phyloP scores from a whole-genome alignment of 2,797 vertebrate genomes.

The Botia kubotai region DNA sequence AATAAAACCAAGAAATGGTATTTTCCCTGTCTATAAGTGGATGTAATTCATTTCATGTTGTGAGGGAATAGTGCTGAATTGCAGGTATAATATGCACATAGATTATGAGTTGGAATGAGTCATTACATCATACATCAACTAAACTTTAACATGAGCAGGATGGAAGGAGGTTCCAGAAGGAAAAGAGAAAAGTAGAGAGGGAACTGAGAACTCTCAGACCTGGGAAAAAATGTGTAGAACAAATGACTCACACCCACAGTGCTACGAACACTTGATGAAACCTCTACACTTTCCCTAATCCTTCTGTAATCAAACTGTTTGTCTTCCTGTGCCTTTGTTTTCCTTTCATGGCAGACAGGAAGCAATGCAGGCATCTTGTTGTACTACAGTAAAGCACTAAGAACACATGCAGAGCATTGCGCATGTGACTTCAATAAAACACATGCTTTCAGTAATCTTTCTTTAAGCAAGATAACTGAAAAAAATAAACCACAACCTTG shows the following conservation, averaged over 20 bases:
- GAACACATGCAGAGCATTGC: too few species aligned
- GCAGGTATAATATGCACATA: not conserved
- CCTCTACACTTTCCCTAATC: not conserved
- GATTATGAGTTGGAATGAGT: slow-evolving; percentile 18
- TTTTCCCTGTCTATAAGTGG: not conserved
- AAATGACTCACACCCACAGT: slow-evolving; percentile 50
- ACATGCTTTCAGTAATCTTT: too few species aligned
- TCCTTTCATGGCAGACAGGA: too few species aligned
- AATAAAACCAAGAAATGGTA: too few species aligned
- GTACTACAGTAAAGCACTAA: too few species aligned
- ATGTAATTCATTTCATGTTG: too few species aligned
- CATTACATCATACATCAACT: slow-evolving; percentile 33
- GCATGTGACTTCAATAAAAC: too few species aligned
- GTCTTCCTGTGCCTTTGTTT: not conserved
- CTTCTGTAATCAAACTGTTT: too few species aligned
- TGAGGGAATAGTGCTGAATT: not conserved
- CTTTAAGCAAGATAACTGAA: too few species aligned
- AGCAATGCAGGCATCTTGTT: too few species aligned
- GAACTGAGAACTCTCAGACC: not conserved
- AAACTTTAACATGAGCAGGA: slow-evolving; percentile 30
- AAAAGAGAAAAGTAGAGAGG: slow-evolving; percentile 26
- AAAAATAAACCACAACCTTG: too few species aligned
- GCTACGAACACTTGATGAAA: not conserved
- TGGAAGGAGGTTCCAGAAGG: slow-evolving; percentile 9
- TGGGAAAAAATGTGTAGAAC: not conserved